Evolutionary conservation across 2,888 invertebrate genomes (phyloP).

Genomic region (Nymphalis polychloros): DNA sequence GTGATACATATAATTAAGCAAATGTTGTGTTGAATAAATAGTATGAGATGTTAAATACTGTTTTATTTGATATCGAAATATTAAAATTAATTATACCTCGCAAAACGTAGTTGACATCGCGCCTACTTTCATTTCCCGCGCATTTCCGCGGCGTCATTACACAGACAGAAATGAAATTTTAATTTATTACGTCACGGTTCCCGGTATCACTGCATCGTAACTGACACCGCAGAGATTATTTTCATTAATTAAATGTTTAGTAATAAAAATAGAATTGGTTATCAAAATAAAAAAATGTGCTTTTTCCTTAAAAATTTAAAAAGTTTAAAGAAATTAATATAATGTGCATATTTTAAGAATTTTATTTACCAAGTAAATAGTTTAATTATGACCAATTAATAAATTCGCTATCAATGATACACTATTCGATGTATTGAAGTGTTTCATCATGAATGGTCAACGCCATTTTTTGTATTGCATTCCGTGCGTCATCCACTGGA

Average conservation of each 20-base stretch:
- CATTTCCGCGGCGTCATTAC: slow-evolving; percentile 32
- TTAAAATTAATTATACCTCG: slow-evolving; percentile 5
- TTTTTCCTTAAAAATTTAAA: no score
- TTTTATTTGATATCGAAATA: slow-evolving; percentile 8
- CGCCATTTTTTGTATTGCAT: slow-evolving; percentile 71
- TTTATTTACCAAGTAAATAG: no score
- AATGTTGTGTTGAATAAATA: slow-evolving; percentile 30
- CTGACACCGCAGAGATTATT: slow-evolving; percentile 10
- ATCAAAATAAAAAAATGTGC: no score
- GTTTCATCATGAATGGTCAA: slow-evolving; percentile 64
- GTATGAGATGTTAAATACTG: slow-evolving; percentile 15
- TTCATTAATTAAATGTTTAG: slow-evolving; percentile 12
- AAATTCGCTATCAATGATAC: no score
- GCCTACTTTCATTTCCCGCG: slow-evolving; percentile 38
- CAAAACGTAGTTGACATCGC: slow-evolving; percentile 14
- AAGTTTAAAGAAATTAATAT: no score
- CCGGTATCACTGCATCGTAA: slow-evolving; percentile 15
- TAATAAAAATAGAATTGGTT: no score
- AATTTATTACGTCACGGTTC: slow-evolving; percentile 23
- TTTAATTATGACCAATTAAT: neutral
- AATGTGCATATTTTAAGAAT: no score
- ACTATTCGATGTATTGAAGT: slow-evolving; percentile 64
- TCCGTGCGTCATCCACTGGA: slow-evolving; percentile 65
- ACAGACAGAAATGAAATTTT: slow-evolving; percentile 30
- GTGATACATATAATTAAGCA: slow-evolving; percentile 16